Conservation (phyloP, 2,113 vertebrate genomes). For the Melospiza melodia region DNA sequence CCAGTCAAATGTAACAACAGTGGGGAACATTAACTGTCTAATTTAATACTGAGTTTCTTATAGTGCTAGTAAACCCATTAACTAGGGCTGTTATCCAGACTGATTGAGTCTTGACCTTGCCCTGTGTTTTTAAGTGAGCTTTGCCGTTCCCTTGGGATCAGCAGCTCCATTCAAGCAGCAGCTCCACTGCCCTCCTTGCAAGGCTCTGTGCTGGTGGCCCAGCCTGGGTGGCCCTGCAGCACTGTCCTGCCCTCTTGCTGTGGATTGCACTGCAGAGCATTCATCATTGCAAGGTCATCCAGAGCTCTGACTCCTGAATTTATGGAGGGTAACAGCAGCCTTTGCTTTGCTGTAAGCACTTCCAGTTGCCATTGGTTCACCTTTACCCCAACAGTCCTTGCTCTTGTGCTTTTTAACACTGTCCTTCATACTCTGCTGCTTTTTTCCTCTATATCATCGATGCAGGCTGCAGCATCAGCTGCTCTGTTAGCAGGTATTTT, state of each 20-base stretch:
- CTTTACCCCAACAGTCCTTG: not conserved
- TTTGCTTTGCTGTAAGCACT: not conserved
- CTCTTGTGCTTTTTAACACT: not conserved
- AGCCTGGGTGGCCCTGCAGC: not conserved
- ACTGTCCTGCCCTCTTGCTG: accelerated
- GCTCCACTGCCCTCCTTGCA: accelerated
- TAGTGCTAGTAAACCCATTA: not conserved
- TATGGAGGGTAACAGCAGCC: not conserved
- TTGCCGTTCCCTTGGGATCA: not conserved
- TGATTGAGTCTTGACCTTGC: not conserved
- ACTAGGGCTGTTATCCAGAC: not conserved
- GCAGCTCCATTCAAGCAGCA: not conserved
- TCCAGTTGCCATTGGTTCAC: not conserved
- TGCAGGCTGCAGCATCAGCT: not conserved
- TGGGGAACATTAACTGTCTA: not conserved
- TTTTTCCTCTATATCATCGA: accelerated
- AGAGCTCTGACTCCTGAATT: not conserved
- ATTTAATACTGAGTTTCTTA: not conserved
- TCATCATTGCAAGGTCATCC: accelerated
- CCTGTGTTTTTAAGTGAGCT: not conserved
- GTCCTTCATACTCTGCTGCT: not conserved
- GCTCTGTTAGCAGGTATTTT: not conserved
- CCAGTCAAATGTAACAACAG: not conserved
- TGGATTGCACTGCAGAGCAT: not conserved
- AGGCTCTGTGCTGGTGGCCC: not conserved